These are phyloP conservation scores for Aptenodytes forsteri DNA, from an alignment of 2,113 vertebrate species.

Conservation along the genomic window DNA sequence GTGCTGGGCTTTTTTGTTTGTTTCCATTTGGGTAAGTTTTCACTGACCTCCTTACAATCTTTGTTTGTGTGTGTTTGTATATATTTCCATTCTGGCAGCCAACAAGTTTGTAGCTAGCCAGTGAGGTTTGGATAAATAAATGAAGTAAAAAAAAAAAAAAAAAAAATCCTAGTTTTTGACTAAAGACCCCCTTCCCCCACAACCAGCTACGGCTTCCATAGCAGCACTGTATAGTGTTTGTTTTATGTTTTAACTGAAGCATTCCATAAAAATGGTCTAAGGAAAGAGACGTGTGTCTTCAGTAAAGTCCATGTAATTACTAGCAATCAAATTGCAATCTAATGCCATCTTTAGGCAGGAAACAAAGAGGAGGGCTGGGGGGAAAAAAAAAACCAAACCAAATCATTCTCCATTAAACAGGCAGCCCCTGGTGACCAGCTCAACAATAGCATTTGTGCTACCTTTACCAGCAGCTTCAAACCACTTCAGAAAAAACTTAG, in stretches of 20 bases:
- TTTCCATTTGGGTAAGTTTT: not conserved
- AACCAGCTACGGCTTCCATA: accelerated
- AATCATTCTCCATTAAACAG: not conserved
- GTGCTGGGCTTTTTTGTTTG: not conserved
- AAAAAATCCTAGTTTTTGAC: not conserved
- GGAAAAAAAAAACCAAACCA: not conserved
- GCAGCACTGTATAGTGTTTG: not conserved
- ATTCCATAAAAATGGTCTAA: not conserved
- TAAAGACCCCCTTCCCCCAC: not conserved
- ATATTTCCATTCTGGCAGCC: not conserved
- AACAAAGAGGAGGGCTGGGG: not conserved
- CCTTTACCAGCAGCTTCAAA: not conserved
- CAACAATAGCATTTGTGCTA: not conserved
- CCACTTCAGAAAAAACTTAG: not conserved
- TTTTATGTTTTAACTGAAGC: not conserved
- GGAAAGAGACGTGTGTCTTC: not conserved
- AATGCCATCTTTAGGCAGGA: not conserved
- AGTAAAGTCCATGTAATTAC: not conserved
- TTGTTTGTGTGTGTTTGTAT: not conserved
- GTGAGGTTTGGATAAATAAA: not conserved
- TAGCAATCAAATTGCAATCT: not conserved
- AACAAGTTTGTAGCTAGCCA: not conserved
- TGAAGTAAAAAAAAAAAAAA: not conserved
- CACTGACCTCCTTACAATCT: not conserved
- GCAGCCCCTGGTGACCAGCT: not conserved